phyloP scores from a whole-genome alignment of 2,797 vertebrate species.

The Steatocranus sp. region DNA sequence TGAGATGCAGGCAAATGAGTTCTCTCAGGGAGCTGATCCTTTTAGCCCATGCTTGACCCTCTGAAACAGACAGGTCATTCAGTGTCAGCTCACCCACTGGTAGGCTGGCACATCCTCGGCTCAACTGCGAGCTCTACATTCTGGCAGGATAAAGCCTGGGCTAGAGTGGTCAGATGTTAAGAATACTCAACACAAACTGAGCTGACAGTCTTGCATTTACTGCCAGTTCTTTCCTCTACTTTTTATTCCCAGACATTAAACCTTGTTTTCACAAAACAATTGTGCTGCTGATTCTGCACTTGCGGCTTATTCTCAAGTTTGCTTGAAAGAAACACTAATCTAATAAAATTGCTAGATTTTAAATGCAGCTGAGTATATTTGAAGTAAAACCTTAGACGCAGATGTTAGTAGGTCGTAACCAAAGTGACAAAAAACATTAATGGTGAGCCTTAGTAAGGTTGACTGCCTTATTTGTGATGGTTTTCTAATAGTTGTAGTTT shows the following conservation, averaged over 20 bases:
- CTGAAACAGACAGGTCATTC: conserved; percentile 20
- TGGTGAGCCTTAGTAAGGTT: background rate
- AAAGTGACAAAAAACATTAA: background rate
- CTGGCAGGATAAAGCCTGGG: conserved; percentile 20
- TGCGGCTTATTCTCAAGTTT: background rate
- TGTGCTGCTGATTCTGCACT: background rate
- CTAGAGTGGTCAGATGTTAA: background rate
- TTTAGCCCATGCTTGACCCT: conserved; percentile 17
- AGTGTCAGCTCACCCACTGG: conserved; percentile 36
- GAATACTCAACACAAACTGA: conserved; percentile 12
- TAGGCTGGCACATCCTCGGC: conserved; percentile 27
- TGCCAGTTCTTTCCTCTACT: background rate
- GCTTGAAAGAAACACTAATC: background rate
- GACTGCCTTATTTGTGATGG: background rate
- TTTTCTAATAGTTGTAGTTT: background rate
- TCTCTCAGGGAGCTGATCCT: background rate
- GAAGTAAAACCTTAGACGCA: background rate
- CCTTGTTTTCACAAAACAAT: background rate
- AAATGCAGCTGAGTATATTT: background rate
- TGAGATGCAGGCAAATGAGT: background rate
- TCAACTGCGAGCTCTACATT: conserved; percentile 39
- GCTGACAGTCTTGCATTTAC: background rate
- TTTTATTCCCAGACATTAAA: background rate
- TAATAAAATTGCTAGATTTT: background rate
- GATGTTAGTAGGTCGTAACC: background rate